Conservation (phyloP, 2,113 vertebrate species). For the Recurvirostra avosetta region DNA sequence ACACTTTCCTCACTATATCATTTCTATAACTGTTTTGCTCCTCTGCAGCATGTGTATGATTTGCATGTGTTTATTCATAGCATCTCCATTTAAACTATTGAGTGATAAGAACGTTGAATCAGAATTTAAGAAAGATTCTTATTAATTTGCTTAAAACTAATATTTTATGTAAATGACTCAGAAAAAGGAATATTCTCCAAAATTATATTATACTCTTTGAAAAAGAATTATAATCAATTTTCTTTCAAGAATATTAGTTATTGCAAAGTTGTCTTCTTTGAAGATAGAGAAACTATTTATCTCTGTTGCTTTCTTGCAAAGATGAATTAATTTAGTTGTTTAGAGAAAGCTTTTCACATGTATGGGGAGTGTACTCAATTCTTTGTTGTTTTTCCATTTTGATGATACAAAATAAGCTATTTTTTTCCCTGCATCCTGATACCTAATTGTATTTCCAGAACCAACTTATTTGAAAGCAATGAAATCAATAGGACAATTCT, state of each 20-base stretch:
- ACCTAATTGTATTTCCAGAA: not conserved
- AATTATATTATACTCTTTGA: not conserved
- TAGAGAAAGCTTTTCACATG: constrained; percentile 29
- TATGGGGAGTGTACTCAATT: not conserved
- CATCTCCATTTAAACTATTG: not conserved
- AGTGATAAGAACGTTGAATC: not conserved
- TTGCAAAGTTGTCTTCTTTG: constrained; percentile 32
- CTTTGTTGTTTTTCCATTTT: constrained; percentile 29
- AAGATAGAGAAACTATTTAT: constrained; percentile 53
- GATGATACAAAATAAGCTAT: constrained; percentile 1
- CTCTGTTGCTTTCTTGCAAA: constrained; percentile 25
- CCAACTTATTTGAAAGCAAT: constrained; percentile 19
- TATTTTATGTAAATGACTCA: constrained; percentile 24
- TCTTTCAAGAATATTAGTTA: constrained; percentile 47
- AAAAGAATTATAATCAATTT: not conserved
- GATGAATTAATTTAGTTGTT: constrained; percentile 49
- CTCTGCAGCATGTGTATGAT: not conserved
- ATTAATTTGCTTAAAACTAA: constrained; percentile 20
- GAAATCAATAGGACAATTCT: constrained; percentile 21
- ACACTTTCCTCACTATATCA: not conserved
- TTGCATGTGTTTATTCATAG: not conserved
- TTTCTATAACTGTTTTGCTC: not conserved
- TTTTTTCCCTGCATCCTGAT: not conserved
- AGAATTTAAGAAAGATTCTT: not conserved
- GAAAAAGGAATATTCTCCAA: constrained; percentile 3